These are phyloP conservation scores for Stichodactyla helianthus DNA, from an alignment of 64 coral and sea anemone species.

Conservation along the genomic window DNA sequence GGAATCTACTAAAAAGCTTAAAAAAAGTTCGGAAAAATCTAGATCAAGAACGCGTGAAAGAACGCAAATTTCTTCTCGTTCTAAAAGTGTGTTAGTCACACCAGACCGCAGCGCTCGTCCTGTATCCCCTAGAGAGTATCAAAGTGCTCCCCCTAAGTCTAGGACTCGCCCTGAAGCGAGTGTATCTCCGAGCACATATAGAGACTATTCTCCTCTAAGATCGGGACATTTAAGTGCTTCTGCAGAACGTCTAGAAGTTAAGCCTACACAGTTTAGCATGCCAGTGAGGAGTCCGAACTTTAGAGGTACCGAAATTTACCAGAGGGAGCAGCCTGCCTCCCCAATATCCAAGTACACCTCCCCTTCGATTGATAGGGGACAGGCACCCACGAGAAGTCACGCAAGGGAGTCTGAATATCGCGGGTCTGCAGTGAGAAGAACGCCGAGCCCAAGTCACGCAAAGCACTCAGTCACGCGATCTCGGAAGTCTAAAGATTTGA, in stretches of 20 bases:
- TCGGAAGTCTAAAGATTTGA: not conserved
- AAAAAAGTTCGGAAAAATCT: constrained; percentile 48
- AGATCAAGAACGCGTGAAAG: constrained; percentile 26
- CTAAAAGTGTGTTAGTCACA: constrained; percentile 35
- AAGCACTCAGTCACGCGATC: constrained; percentile 14
- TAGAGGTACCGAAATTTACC: constrained; percentile 15
- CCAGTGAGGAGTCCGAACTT: constrained; percentile 8
- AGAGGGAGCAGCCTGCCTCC: not conserved
- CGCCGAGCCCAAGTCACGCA: constrained; percentile 5
- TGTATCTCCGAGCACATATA: constrained; percentile 7
- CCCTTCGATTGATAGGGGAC: not conserved
- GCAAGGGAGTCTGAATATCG: not conserved
- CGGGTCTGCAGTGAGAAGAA: not conserved
- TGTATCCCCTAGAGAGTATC: constrained; percentile 11
- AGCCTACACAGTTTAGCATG: not conserved
- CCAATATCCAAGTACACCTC: not conserved
- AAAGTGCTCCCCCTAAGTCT: constrained; percentile 19
- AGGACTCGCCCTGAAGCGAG: not conserved
- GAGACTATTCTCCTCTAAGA: constrained; percentile 20
- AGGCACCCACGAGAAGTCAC: not conserved
- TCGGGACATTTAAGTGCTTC: not conserved
- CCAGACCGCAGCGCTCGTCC: not conserved
- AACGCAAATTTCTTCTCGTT: constrained; percentile 25
- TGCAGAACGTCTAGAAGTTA: not conserved
- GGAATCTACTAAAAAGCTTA: constrained; percentile 78